Conservation (phyloP, 2,888 invertebrate genomes). For the Cephus pygmeus region DNA sequence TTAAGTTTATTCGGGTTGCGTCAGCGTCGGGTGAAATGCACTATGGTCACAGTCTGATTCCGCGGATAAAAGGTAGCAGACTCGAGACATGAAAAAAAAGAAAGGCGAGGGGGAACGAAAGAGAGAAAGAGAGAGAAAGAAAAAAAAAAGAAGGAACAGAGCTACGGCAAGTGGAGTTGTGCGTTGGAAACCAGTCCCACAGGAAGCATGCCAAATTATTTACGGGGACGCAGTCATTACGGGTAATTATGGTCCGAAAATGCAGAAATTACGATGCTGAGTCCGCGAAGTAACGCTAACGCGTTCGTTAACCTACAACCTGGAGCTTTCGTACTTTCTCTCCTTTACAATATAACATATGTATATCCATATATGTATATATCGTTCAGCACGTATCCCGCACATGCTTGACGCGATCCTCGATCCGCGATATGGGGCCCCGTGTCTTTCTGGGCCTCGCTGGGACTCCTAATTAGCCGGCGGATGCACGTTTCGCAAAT, state of each 20-base stretch:
- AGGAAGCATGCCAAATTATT: constrained; percentile 30
- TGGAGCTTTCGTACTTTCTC: constrained; percentile 32
- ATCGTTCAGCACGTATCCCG: background rate
- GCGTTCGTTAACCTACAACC: constrained; percentile 14
- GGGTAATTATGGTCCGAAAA: constrained; percentile 31
- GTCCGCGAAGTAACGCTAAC: background rate
- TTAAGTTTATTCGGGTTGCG: constrained; percentile 5
- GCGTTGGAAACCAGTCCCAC: background rate
- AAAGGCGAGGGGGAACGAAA: background rate
- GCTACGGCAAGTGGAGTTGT: background rate
- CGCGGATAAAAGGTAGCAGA: constrained; percentile 14
- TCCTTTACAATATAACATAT: constrained; percentile 22
- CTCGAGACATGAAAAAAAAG: background rate
- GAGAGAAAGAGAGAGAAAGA: background rate
- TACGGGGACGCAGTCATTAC: constrained; percentile 20
- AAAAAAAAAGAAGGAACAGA: too few relatives aligned
- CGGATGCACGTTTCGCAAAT: background rate
- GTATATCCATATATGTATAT: background rate
- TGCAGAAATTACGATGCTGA: constrained; percentile 25
- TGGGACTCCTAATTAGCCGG: background rate
- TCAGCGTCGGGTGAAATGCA: background rate
- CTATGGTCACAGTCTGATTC: constrained; percentile 44
- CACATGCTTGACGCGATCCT: background rate
- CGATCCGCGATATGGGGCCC: background rate
- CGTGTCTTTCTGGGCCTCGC: background rate